Evolutionary conservation across 1,140 invertebrate genomes (phyloP).

Genomic region (Dreissena polymorpha): DNA sequence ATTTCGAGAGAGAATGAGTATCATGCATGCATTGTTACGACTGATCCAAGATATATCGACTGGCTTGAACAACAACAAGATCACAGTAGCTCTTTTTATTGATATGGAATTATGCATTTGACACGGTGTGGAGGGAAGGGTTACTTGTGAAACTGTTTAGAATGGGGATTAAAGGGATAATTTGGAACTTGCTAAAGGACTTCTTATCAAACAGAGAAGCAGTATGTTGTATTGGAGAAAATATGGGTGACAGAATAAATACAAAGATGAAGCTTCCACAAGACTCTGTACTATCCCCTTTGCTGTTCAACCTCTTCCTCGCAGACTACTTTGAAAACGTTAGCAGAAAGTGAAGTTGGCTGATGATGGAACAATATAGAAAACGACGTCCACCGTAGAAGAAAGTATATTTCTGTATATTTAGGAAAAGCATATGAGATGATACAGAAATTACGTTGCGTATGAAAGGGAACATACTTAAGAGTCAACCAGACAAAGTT

Average conservation of each 20-base stretch:
- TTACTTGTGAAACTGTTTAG: not conserved
- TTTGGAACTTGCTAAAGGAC: slow-evolving; percentile 21
- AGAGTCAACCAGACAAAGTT: slow-evolving; percentile 10
- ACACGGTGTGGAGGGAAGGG: slow-evolving; percentile 20
- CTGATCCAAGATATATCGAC: not conserved
- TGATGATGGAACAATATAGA: slow-evolving; percentile 38
- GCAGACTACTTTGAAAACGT: slow-evolving; percentile 10
- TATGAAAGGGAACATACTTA: slow-evolving; percentile 17
- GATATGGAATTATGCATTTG: not conserved
- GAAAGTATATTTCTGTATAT: not conserved
- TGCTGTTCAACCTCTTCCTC: no score
- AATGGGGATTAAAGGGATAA: slow-evolving; percentile 10
- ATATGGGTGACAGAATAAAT: not conserved
- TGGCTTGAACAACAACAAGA: not conserved
- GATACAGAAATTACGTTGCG: slow-evolving; percentile 28
- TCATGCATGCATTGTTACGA: not conserved
- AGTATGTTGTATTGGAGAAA: not conserved
- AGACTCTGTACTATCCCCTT: slow-evolving; percentile 6
- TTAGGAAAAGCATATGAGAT: not conserved
- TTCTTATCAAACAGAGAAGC: slow-evolving; percentile 10
- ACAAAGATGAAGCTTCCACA: slow-evolving; percentile 19
- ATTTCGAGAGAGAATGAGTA: not conserved
- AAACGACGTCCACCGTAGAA: not conserved
- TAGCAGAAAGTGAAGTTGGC: slow-evolving; percentile 17
- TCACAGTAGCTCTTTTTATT: no score